Evolutionary conservation across 2,888 invertebrate species (phyloP).

Genomic region (Caenorhabditis sulstoni): DNA sequence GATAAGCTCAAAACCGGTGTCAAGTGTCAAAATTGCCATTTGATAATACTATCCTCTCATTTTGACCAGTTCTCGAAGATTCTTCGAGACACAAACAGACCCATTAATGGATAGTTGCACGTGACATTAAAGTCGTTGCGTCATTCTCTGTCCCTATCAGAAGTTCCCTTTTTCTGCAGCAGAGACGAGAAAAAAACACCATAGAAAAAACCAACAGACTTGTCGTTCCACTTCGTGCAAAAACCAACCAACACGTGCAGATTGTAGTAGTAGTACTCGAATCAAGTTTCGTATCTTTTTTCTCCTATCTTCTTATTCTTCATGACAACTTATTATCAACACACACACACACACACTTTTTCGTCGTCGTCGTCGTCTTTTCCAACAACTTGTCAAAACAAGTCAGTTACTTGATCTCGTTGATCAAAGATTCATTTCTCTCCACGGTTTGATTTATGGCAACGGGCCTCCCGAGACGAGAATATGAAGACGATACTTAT

Average conservation of each 20-base stretch:
- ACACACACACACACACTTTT: too few relatives aligned
- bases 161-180: conserved; percentile 13
- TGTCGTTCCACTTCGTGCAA: conserved; percentile 53
- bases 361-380: neutral
- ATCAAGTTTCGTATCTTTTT: conserved; percentile 34
- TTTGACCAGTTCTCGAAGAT: conserved; percentile 5
- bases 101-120: conserved; percentile 27
- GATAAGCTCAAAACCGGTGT: neutral
- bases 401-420: conserved; percentile 42
- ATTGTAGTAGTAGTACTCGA: conserved; percentile 33
- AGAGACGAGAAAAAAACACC: too few relatives aligned
- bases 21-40: neutral
- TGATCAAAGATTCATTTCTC: conserved; percentile 50
- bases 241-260: conserved; percentile 26
- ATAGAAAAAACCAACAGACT: neutral
- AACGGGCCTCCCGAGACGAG: neutral
- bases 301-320: neutral
- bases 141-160: conserved; percentile 18
- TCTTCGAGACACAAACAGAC: conserved; percentile 33
- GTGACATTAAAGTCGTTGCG: neutral
- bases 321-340: conserved; percentile 19
- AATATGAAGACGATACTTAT: conserved; percentile 16
- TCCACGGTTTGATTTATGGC: conserved; percentile 37
- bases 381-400: conserved; percentile 37
- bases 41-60: neutral